Conservation (phyloP, 2,113 vertebrate genomes). For the Brachyhypopomus gauderio region DNA sequence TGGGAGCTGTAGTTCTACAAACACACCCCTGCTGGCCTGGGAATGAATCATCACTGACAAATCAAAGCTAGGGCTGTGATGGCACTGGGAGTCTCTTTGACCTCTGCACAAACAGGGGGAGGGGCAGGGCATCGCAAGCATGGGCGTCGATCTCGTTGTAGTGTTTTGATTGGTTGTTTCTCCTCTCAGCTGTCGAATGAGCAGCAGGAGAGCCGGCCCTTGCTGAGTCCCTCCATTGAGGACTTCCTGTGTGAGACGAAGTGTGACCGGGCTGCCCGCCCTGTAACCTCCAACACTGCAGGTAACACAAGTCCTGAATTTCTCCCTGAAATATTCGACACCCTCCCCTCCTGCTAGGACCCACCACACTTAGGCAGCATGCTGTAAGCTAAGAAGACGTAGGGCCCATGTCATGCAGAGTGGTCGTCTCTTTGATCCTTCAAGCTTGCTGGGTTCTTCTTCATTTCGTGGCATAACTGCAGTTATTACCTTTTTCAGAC, state of each 20-base stretch:
- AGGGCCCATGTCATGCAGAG: neutral
- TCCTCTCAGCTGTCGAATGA: conserved; percentile 93
- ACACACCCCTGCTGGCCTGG: conserved; percentile 21
- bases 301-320: conserved; percentile 70
- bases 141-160: conserved; percentile 37
- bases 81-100: neutral
- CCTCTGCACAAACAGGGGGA: neutral
- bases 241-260: conserved; percentile 98
- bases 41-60: conserved; percentile 9
- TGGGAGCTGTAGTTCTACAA: conserved; percentile 1
- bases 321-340: neutral
- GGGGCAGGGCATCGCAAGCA: conserved; percentile 2
- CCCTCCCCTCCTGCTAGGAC: neutral
- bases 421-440: neutral
- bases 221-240: conserved; percentile 96
- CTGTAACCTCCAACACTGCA: conserved; percentile 96
- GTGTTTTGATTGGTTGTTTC: conserved; percentile 70
- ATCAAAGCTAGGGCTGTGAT: conserved; percentile 27
- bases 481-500: neutral
- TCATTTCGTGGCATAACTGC: neutral
- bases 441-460: neutral
- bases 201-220: conserved; percentile 97
- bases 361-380: neutral
- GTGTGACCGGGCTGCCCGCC: conserved; percentile 87
- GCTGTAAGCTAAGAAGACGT: neutral